Percentiles rank a stretch among this genome's conserved stretches.
Conservation (phyloP, 2,888 invertebrate species). For the Ischnus inquisitorius region DNA sequence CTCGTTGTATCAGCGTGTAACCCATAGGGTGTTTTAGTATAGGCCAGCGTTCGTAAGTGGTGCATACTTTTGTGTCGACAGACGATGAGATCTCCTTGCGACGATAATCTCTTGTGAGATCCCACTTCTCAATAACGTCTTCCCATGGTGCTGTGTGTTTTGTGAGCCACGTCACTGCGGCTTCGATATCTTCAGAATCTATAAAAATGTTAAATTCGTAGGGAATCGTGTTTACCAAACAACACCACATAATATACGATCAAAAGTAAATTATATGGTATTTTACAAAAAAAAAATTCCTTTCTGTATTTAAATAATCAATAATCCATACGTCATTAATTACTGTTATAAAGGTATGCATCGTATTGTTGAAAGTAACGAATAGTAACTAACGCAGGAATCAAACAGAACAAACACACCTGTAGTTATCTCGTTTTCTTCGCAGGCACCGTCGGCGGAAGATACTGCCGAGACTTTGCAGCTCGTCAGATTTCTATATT, state of each 20-base stretch:
- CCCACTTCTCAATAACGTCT: slow-evolving; percentile 35
- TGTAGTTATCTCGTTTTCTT: background rate
- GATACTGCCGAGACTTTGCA: background rate
- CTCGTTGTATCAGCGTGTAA: background rate
- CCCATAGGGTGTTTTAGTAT: slow-evolving; percentile 32
- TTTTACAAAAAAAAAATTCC: no score
- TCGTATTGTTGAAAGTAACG: background rate
- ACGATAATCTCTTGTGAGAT: slow-evolving; percentile 35
- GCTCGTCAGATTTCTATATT: slow-evolving; percentile 4
- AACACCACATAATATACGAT: no score
- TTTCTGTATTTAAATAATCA: no score
- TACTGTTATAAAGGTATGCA: no score
- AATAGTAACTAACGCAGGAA: background rate
- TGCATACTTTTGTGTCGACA: background rate
- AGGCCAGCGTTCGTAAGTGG: slow-evolving; percentile 26
- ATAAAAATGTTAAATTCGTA: background rate
- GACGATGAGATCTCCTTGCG: slow-evolving; percentile 16
- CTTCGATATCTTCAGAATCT: slow-evolving; percentile 9
- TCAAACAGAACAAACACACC: background rate
- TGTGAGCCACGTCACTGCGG: slow-evolving; percentile 27
- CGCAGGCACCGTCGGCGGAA: background rate
- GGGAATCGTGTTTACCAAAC: no score
- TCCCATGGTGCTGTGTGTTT: slow-evolving; percentile 51
- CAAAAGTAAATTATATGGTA: no score
- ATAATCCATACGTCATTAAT: no score